phyloP scores from a whole-genome alignment of 2,888 invertebrate genomes.

The Nemotelus pantherinus region DNA sequence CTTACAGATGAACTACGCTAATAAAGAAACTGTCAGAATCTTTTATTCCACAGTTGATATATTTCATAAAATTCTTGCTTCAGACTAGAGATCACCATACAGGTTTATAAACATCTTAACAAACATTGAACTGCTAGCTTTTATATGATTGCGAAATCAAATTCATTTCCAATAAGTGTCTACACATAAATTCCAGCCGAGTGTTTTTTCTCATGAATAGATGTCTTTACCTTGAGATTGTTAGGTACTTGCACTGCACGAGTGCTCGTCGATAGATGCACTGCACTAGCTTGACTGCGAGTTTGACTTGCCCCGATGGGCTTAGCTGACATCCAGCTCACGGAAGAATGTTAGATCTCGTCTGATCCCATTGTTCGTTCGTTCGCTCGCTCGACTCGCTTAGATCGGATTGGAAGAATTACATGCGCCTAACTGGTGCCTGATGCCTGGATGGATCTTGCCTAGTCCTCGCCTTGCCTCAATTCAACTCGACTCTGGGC shows the following conservation, averaged over 20 bases:
- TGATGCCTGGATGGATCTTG: not conserved
- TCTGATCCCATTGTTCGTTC: constrained; percentile 23
- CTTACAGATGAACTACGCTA: too few relatives aligned
- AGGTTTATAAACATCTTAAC: too few relatives aligned
- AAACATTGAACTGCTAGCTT: too few relatives aligned
- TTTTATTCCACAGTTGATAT: too few relatives aligned
- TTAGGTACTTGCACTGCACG: not conserved
- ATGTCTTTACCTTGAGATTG: constrained; percentile 12
- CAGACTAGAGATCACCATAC: too few relatives aligned
- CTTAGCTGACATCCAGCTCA: constrained; percentile 21
- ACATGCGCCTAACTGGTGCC: not conserved
- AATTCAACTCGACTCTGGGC: not conserved
- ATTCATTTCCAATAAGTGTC: too few relatives aligned
- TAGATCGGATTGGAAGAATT: not conserved
- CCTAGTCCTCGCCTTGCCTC: constrained; percentile 1
- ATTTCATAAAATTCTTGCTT: too few relatives aligned
- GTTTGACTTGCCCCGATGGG: not conserved
- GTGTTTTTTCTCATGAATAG: constrained; percentile 5
- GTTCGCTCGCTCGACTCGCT: not conserved
- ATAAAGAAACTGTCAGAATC: too few relatives aligned
- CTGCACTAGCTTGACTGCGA: constrained; percentile 7
- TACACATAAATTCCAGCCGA: too few relatives aligned
- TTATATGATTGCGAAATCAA: too few relatives aligned
- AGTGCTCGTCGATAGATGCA: not conserved
- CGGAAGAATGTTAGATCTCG: constrained; percentile 37